Conservation (phyloP, 2,888 invertebrate genomes). For the Brenthis ino region DNA sequence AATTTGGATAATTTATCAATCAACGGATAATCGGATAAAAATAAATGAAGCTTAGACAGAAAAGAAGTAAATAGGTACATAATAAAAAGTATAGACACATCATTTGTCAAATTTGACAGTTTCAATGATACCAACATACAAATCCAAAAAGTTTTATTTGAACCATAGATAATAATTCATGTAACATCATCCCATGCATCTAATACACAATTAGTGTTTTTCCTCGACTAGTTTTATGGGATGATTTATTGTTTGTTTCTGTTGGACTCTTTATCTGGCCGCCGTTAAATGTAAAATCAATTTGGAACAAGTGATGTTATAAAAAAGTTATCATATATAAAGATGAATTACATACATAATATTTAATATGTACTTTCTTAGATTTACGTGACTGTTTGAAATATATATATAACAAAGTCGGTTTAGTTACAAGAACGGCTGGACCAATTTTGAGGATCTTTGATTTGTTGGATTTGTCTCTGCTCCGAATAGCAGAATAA, state of each 20-base stretch:
- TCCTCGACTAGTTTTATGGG: slow-evolving; percentile 33
- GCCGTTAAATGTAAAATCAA: slow-evolving; percentile 31
- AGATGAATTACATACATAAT: background rate
- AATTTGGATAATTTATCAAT: slow-evolving; percentile 8
- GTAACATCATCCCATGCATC: slow-evolving; percentile 15
- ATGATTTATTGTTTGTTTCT: slow-evolving; percentile 43
- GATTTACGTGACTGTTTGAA: no score
- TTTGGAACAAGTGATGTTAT: slow-evolving; percentile 39
- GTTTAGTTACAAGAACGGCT: no score
- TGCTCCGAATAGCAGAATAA: no score
- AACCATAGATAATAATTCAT: slow-evolving; percentile 21
- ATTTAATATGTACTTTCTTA: no score
- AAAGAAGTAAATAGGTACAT: slow-evolving; percentile 8
- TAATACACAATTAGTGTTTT: slow-evolving; percentile 32
- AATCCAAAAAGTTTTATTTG: slow-evolving; percentile 2
- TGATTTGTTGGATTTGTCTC: no score
- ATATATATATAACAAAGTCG: no score
- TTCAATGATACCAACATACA: slow-evolving; percentile 18
- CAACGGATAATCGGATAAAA: background rate
- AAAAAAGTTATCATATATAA: background rate
- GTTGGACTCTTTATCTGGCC: slow-evolving; percentile 39
- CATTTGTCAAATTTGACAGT: slow-evolving; percentile 24
- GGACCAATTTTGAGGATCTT: no score
- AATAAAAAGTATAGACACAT: slow-evolving; percentile 7
- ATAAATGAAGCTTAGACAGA: slow-evolving; percentile 9